phyloP scores from a whole-genome alignment of 2,113 vertebrate species.

The Protomyctophum bolini region DNA sequence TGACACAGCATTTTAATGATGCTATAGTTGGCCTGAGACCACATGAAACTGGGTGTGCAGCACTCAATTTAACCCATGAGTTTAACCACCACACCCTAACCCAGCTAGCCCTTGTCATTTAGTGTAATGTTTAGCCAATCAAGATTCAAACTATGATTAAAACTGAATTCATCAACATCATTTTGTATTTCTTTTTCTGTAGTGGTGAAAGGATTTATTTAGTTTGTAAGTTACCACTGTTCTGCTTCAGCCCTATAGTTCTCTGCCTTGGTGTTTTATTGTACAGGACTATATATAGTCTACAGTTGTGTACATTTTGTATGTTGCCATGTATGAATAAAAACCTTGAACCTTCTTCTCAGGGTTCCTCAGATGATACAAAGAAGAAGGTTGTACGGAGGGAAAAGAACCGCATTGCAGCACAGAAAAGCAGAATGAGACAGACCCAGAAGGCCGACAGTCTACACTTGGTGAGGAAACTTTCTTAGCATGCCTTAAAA shows the following conservation, averaged over 20 bases:
- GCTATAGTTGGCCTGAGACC: conserved; percentile 68
- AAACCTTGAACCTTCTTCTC: conserved; percentile 13
- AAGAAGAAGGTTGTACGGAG: conserved; percentile 95
- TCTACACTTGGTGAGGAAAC: conserved; percentile 90
- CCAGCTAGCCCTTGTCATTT: conserved; percentile 37
- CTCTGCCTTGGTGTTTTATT: neutral
- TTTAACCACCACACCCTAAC: conserved; percentile 60
- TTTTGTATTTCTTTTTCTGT: neutral
- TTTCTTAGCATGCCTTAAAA: neutral
- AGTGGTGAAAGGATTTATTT: no score
- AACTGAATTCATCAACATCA: neutral
- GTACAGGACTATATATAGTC: neutral
- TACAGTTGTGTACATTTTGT: no score
- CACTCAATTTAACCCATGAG: conserved; percentile 46
- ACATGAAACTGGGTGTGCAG: conserved; percentile 67
- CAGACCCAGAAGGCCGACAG: conserved; percentile 97
- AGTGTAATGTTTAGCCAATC: conserved; percentile 9
- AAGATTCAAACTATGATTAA: conserved; percentile 35
- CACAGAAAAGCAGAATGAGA: conserved; percentile 96
- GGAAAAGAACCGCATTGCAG: conserved; percentile 96
- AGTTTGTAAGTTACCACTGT: no score
- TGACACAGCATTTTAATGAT: conserved; percentile 55
- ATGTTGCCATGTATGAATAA: neutral
- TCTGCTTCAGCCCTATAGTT: neutral
- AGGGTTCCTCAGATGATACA: conserved; percentile 92